These are phyloP conservation scores for Chrysomallon squamiferum DNA, from an alignment of 1,140 invertebrate genomes.

Conservation along the genomic window DNA sequence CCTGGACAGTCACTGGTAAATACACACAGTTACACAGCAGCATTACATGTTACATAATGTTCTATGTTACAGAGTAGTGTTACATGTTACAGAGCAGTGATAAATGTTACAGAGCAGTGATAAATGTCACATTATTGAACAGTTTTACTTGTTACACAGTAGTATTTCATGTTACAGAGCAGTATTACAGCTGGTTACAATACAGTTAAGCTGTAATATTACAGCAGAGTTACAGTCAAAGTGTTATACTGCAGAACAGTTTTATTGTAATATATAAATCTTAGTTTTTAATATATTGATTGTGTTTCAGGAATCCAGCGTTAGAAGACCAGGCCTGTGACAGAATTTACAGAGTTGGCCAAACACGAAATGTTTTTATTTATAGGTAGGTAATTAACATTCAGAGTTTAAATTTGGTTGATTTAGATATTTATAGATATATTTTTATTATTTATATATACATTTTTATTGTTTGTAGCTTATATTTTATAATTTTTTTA, in stretches of 20 bases:
- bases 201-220: no score
- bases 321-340: conserved; percentile 91
- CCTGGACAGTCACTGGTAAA: conserved; percentile 86
- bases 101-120: neutral
- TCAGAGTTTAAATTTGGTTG: neutral
- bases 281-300: neutral
- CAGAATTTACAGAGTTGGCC: conserved; percentile 88
- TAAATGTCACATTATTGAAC: neutral
- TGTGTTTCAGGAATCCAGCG: conserved; percentile 77
- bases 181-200: no score
- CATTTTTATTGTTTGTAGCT: no score
- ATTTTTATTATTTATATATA: no score
- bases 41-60: neutral
- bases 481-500: no score
- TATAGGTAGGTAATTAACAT: conserved; percentile 73
- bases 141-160: neutral
- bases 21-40: neutral
- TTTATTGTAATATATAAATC: no score
- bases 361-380: conserved; percentile 79
- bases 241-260: no score
- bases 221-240: no score
- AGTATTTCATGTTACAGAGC: no score
- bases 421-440: no score
- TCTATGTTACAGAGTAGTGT: neutral
- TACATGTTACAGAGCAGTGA: neutral